These are phyloP conservation scores for Tyria jacobaeae DNA, from an alignment of 2,888 invertebrate species.

Conservation along the genomic window DNA sequence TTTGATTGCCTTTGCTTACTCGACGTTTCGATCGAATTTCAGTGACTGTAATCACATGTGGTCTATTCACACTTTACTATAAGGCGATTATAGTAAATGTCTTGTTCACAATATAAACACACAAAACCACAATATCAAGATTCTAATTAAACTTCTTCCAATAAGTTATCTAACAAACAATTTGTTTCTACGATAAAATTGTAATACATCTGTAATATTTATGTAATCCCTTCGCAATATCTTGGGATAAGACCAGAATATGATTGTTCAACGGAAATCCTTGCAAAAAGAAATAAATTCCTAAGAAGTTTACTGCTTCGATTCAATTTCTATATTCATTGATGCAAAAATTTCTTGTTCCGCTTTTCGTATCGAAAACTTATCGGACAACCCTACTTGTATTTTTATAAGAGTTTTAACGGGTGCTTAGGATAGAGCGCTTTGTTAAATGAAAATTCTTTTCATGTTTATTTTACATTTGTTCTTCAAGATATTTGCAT, in stretches of 20 bases:
- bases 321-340: constrained; percentile 64
- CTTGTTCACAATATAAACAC: not conserved
- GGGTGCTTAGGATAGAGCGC: constrained; percentile 26
- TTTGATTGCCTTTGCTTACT: too few relatives aligned
- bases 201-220: constrained; percentile 18
- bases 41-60: too few relatives aligned
- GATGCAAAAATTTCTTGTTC: constrained; percentile 61
- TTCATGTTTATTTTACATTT: constrained; percentile 19
- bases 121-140: not conserved
- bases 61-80: not conserved
- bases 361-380: constrained; percentile 37
- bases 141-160: not conserved
- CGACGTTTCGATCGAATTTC: too few relatives aligned
- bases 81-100: not conserved
- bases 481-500: constrained; percentile 1
- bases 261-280: constrained; percentile 21
- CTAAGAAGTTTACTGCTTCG: constrained; percentile 35
- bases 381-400: constrained; percentile 32
- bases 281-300: constrained; percentile 38
- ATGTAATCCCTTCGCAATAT: constrained; percentile 30
- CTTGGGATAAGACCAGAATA: constrained; percentile 34
- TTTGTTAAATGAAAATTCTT: constrained; percentile 35
- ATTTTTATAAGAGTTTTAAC: constrained; percentile 42
- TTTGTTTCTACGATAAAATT: constrained; percentile 21
- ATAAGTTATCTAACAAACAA: constrained; percentile 12